Evolutionary conservation across 2,888 invertebrate species (phyloP).

Genomic region (Cactoblastis cactorum): DNA sequence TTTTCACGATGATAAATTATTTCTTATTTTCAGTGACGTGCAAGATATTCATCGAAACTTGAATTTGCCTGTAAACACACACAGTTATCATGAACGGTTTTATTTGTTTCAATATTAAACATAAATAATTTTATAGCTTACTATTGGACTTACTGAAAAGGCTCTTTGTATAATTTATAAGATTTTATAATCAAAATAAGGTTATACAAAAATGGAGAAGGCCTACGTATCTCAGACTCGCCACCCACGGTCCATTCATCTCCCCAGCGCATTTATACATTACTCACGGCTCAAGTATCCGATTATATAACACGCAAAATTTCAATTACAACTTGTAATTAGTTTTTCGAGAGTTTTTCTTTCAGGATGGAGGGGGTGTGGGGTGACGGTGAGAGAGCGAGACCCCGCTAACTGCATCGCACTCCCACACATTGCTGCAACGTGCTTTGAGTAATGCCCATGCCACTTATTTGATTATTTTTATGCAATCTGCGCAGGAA

Average conservation of each 20-base stretch:
- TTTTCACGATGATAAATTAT: not conserved
- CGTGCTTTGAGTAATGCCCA: constrained; percentile 71
- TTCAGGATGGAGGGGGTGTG: constrained; percentile 70
- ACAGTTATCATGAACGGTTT: too few species aligned
- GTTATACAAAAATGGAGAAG: constrained; percentile 61
- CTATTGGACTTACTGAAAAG: not conserved
- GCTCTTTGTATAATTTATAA: constrained; percentile 23
- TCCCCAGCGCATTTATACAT: constrained; percentile 76
- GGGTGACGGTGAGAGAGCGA: constrained; percentile 48
- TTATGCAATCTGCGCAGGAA: constrained; percentile 74
- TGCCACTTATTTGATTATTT: constrained; percentile 77
- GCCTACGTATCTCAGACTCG: constrained; percentile 51
- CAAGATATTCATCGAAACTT: too few species aligned
- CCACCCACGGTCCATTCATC: constrained; percentile 67
- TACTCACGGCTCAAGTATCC: constrained; percentile 80
- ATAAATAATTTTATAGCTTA: not conserved
- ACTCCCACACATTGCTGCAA: constrained; percentile 49
- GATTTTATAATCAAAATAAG: constrained; percentile 59
- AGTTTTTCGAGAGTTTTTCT: constrained; percentile 81
- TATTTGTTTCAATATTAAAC: not conserved
- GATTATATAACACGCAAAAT: constrained; percentile 81
- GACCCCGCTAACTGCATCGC: constrained; percentile 35
- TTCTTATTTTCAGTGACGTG: not conserved
- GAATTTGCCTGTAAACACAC: too few species aligned
- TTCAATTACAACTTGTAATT: constrained; percentile 81